Base-by-base conservation (phyloP, 2,797 vertebrate species). In the Schizopygopsis malacanthus region DNA sequence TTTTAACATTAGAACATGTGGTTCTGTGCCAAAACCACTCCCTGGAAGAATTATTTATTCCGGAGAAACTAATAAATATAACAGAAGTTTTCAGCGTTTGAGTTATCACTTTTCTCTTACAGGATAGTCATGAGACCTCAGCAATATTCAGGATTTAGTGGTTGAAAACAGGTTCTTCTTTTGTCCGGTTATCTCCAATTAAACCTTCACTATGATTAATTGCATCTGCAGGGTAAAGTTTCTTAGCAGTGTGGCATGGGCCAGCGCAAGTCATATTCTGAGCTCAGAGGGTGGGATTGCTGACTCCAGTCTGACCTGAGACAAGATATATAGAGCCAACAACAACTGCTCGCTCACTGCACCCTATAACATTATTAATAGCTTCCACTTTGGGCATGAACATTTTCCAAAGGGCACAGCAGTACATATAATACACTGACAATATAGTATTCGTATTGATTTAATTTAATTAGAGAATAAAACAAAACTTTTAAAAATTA, bases 161-260 rank as follows among this genome's bases (percentile, higher is more conserved):
- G 16, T 70, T 28, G 61, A 52, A 75, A 69, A 70, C 22, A 82
- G 25, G n/a, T 80, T 56, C n/a, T 81, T 81, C 33, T 61, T 75
- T n/a, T 52, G 47, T 33, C 37, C 11, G 0, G 33, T 84, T 73
- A 56, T 80, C 77, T 59, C 82, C 83, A 85, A 72, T 88, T 86
- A 88, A 67, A 77, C 59, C 59, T 33, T 56, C 47, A 39, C 71
- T 79, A 77, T 81, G 82, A 86, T 88, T 77, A 81, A 86, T 77
- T 73, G 63, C 43, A 80, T 65, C 67, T 83, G 69, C 84, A 81
- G 70, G 28, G 39, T 71, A 59, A 83, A 41, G 16, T 50, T 50
- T 52, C n/a, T 73, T 37, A 72, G 18, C 10, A 54, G 33, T 6
- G 2, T 56, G 33, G 37, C 37, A 22, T 70, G 37, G 67, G 37